Conservation (phyloP, 2,888 invertebrate genomes). For the Erebia palarica region DNA sequence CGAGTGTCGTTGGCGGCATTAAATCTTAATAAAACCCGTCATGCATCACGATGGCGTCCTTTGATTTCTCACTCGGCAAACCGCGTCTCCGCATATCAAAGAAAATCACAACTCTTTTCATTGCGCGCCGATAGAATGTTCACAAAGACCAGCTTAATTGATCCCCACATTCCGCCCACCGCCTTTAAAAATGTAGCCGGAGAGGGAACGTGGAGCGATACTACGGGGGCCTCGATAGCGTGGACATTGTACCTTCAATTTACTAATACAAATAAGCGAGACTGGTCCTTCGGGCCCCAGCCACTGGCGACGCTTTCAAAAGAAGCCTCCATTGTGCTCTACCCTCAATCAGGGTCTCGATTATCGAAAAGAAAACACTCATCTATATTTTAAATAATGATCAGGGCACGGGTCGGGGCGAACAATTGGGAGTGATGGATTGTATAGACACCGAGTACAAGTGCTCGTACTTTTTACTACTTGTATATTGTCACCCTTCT, state of each 20-base stretch:
- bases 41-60: constrained; percentile 76
- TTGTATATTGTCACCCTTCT: constrained; percentile 64
- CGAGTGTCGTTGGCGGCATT: constrained; percentile 80
- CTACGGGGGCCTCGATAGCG: constrained; percentile 57
- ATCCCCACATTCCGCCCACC: constrained; percentile 63
- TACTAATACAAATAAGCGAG: constrained; percentile 78
- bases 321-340: constrained; percentile 68
- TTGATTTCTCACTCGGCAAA: constrained; percentile 82
- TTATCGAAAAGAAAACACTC: constrained; percentile 82
- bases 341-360: constrained; percentile 79
- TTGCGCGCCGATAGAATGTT: constrained; percentile 80
- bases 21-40: constrained; percentile 82
- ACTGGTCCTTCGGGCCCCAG: constrained; percentile 62
- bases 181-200: constrained; percentile 57
- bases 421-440: constrained; percentile 76
- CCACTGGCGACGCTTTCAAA: constrained; percentile 71
- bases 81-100: constrained; percentile 79
- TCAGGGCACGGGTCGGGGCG: constrained; percentile 64
- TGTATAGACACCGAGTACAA: constrained; percentile 69
- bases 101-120: constrained; percentile 83
- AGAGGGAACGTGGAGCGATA: constrained; percentile 48
- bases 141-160: constrained; percentile 76
- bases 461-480: constrained; percentile 46
- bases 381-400: constrained; percentile 83
- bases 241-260: constrained; percentile 77